phyloP scores from a whole-genome alignment of 2,113 vertebrate species.

The Galbula dea region DNA sequence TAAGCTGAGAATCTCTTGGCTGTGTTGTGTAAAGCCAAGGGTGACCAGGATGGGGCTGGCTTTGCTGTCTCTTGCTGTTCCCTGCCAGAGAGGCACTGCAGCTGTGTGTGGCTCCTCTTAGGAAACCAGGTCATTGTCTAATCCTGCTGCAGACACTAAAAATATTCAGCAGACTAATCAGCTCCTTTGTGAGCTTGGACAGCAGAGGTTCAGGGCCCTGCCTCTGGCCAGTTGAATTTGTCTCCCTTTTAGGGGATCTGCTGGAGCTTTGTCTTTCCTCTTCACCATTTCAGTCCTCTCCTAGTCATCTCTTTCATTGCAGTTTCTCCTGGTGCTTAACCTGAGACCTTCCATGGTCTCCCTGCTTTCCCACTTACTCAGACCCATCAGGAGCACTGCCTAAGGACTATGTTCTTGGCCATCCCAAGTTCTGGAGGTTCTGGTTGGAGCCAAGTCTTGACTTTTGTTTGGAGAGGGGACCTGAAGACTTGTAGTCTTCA shows the following conservation, averaged over 20 bases:
- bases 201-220: background rate
- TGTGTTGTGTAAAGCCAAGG: background rate
- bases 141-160: background rate
- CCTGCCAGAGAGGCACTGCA: background rate
- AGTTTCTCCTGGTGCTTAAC: background rate
- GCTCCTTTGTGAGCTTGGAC: background rate
- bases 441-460: constrained; percentile 25
- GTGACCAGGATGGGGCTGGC: background rate
- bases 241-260: background rate
- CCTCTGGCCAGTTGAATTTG: background rate
- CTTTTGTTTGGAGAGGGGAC: background rate
- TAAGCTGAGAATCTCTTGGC: background rate
- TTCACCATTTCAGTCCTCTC: background rate
- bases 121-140: background rate
- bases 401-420: constrained; percentile 13
- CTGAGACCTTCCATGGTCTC: background rate
- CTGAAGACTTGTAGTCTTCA: background rate
- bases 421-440: background rate
- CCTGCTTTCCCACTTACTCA: background rate
- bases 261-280: background rate
- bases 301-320: background rate
- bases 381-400: background rate
- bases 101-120: background rate
- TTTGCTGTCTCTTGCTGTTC: background rate
- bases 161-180: background rate